A percentile compares a stretch with the other conserved stretches of the same genome.
Evolutionary conservation across 2,797 vertebrate genomes (phyloP).

Genomic region (Lycodopsis pacificus): DNA sequence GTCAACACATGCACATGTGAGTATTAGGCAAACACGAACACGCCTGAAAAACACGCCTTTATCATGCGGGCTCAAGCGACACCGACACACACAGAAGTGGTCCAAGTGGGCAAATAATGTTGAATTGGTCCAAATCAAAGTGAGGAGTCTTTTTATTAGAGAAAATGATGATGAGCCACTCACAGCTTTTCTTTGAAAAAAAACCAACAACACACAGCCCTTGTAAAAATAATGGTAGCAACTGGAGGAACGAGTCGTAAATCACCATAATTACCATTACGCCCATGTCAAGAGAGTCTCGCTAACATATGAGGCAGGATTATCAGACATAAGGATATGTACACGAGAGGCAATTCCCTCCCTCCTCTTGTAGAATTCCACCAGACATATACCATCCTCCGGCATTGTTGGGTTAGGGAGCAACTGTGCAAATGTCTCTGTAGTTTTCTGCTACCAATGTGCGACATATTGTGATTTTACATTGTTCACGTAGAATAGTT

Average conservation of each 20-base stretch:
- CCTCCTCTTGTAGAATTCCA: conserved; percentile 35
- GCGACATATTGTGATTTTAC: not conserved
- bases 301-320: conserved; percentile 56
- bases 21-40: conserved; percentile 48
- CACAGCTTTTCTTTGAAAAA: conserved; percentile 7
- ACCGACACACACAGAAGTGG: not conserved
- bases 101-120: conserved; percentile 27
- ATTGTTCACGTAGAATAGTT: not conserved
- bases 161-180: conserved; percentile 38
- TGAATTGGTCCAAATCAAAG: conserved; percentile 44
- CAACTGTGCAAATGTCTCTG: conserved; percentile 11
- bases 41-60: conserved; percentile 39
- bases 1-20: conserved; percentile 33
- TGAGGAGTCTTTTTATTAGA: conserved; percentile 19
- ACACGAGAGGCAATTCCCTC: conserved; percentile 58
- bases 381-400: conserved; percentile 23
- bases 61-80: conserved; percentile 19
- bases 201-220: conserved; percentile 9
- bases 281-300: conserved; percentile 64
- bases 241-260: conserved; percentile 72
- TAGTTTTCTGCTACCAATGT: not conserved
- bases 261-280: conserved; percentile 75
- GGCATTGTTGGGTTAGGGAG: not conserved
- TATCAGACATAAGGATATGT: conserved; percentile 65
- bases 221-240: conserved; percentile 54